Evolutionary conservation across 2,113 vertebrate genomes (phyloP).

Genomic region (Dicaeum eximium): DNA sequence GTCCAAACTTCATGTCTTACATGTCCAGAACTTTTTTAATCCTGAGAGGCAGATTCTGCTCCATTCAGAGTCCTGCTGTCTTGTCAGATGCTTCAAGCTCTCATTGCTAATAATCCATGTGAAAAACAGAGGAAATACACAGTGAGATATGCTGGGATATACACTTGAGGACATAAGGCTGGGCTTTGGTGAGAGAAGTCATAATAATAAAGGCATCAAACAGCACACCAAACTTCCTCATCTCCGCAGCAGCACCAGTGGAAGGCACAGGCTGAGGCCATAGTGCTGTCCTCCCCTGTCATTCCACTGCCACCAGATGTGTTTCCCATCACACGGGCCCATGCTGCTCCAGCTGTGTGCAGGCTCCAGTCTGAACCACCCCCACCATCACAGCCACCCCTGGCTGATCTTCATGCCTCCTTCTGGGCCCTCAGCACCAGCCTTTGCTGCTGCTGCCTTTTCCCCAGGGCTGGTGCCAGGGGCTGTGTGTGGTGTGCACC

Average conservation of each 20-base stretch:
- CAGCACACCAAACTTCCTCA: neutral
- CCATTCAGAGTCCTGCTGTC: neutral
- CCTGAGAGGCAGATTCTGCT: neutral
- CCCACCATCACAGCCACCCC: neutral
- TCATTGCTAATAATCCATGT: neutral
- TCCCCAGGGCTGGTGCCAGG: neutral
- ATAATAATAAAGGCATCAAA: neutral
- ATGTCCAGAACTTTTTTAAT: neutral
- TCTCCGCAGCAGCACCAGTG: neutral
- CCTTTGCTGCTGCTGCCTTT: neutral
- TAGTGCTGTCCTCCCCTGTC: accelerated
- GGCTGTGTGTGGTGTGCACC: accelerated
- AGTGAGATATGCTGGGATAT: neutral
- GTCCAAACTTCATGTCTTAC: neutral
- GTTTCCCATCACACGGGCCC: accelerated
- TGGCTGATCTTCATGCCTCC: neutral
- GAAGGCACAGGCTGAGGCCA: neutral
- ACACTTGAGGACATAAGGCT: neutral
- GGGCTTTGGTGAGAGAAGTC: neutral
- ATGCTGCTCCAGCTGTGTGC: no score
- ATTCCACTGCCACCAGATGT: accelerated
- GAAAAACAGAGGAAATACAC: neutral
- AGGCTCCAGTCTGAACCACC: neutral
- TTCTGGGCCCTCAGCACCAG: neutral
- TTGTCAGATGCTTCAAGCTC: neutral